phyloP scores from a whole-genome alignment of 2,888 invertebrate genomes.

The Microchrysa polita region DNA sequence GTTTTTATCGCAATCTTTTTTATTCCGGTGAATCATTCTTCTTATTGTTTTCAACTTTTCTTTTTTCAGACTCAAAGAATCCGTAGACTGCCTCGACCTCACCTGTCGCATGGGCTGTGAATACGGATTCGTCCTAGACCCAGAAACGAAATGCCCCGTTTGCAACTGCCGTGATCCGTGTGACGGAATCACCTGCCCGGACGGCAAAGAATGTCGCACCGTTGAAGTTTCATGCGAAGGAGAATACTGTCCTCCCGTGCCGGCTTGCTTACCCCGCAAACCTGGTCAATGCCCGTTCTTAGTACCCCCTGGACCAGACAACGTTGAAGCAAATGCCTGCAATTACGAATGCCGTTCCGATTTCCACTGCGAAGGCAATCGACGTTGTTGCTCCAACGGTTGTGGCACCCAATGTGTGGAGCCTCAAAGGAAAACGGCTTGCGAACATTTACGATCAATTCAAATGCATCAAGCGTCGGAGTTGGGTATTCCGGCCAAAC shows the following conservation, averaged over 20 bases:
- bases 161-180: constrained; percentile 87
- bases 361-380: constrained; percentile 74
- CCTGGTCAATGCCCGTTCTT: constrained; percentile 86
- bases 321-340: constrained; percentile 70
- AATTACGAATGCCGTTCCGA: constrained; percentile 82
- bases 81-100: constrained; percentile 74
- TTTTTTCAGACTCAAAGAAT: constrained; percentile 66
- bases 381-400: constrained; percentile 86
- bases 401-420: constrained; percentile 85
- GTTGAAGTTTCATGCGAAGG: constrained; percentile 87
- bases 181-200: constrained; percentile 71
- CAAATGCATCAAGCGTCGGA: constrained; percentile 73
- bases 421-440: constrained; percentile 78
- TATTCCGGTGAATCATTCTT: neutral
- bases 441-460: constrained; percentile 71
- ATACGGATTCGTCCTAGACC: constrained; percentile 80
- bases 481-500: constrained; percentile 78
- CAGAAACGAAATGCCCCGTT: constrained; percentile 76
- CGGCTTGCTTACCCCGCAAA: constrained; percentile 79
- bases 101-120: constrained; percentile 86
- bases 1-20: too few species aligned
- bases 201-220: constrained; percentile 78
- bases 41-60: too few species aligned
- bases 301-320: constrained; percentile 72
- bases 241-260: constrained; percentile 86